These are phyloP conservation scores for Echiichthys vipera DNA, from an alignment of 2,797 vertebrate genomes.

Conservation along the genomic window DNA sequence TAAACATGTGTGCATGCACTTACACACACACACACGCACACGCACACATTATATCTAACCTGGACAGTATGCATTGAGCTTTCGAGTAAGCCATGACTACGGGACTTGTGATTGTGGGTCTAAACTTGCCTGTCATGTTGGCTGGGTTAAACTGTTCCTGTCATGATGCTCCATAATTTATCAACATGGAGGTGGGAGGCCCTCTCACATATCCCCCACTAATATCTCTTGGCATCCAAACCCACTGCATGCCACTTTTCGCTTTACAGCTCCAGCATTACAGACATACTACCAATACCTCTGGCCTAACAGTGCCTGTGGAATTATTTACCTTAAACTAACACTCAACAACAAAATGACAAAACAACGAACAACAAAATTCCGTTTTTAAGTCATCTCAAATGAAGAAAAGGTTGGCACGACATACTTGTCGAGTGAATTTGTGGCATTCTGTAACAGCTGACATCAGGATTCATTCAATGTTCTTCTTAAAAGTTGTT, in stretches of 20 bases:
- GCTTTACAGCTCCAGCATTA: conserved; percentile 40
- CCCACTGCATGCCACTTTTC: conserved; percentile 63
- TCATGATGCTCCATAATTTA: conserved; percentile 85
- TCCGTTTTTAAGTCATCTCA: conserved; percentile 28
- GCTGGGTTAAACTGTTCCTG: conserved; percentile 81
- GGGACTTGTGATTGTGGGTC: conserved; percentile 57
- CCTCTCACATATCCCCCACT: conserved; percentile 82
- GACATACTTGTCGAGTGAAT: neutral
- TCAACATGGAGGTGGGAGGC: conserved; percentile 73
- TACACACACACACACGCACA: neutral
- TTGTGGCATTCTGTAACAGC: conserved; percentile 41
- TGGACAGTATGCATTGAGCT: conserved; percentile 42
- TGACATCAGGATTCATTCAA: conserved; percentile 31
- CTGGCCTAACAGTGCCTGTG: conserved; percentile 28
- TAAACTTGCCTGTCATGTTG: conserved; percentile 79
- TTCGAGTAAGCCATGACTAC: conserved; percentile 63
- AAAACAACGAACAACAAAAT: conserved; percentile 33
- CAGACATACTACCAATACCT: conserved; percentile 56
- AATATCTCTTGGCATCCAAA: conserved; percentile 76
- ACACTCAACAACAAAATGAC: conserved; percentile 20
- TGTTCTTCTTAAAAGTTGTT: conserved; percentile 16
- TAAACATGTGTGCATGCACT: conserved; percentile 34
- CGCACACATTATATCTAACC: conserved; percentile 37
- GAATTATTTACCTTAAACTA: conserved; percentile 58
- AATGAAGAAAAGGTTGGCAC: conserved; percentile 28